Conservation (phyloP, 1,140 invertebrate genomes). For the Saccostrea glomerata region DNA sequence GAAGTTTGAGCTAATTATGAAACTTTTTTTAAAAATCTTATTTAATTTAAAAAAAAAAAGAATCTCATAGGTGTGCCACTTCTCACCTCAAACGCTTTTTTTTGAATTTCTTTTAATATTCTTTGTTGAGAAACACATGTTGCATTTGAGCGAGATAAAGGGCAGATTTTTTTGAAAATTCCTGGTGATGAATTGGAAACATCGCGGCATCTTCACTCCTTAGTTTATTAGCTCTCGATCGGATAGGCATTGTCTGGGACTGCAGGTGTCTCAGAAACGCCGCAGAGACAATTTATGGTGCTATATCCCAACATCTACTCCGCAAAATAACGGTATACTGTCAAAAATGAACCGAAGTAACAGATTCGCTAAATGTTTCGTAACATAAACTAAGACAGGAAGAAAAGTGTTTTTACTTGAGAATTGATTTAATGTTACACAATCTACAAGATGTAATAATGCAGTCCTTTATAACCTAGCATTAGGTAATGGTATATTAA, state of each 20-base stretch:
- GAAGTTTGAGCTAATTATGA: too few species aligned
- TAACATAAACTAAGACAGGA: neutral
- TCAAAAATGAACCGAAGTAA: neutral
- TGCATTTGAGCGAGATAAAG: neutral
- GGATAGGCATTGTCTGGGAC: neutral
- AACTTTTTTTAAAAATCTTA: too few species aligned
- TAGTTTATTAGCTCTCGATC: neutral
- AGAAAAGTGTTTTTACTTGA: slow-evolving; percentile 12
- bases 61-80: too few species aligned
- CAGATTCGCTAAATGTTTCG: neutral
- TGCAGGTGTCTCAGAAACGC: neutral
- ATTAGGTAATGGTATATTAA: too few species aligned
- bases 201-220: neutral
- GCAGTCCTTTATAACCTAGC: neutral
- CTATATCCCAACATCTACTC: neutral
- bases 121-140: neutral
- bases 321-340: neutral
- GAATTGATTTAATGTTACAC: neutral
- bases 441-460: neutral
- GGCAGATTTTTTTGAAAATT: neutral
- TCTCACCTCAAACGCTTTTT: neutral
- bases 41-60: too few species aligned
- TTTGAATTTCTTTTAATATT: neutral
- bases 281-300: neutral
- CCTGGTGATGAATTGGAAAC: neutral